Base-by-base conservation (phyloP, 2,113 vertebrate genomes). In the Ameiurus melas region DNA sequence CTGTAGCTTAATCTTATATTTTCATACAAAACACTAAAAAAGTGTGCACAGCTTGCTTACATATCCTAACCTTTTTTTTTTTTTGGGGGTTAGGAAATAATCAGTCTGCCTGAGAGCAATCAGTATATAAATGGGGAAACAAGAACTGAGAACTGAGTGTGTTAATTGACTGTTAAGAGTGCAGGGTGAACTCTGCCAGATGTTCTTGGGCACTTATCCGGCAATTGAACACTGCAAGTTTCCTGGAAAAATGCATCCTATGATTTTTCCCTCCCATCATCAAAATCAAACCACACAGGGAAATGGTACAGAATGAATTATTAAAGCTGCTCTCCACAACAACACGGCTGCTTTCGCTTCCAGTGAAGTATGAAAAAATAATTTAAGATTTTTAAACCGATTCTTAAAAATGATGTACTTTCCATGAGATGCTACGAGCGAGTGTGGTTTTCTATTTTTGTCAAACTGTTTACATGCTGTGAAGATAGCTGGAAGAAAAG, bases 151-250 rank as follows among this genome's bases (percentile, higher is more conserved):
- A 73, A 60, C 25, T 39, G 33, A 36, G 16, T 3, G 58, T 78
- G 86, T 64, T 88, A 88, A 88, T 82, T 33, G 86, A 55, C 86
- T 85, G 83, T 55, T 85, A 79, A 85, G 30, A 90, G 86, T 80
- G 86, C 89, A 51, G 77, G 33, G 75, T 85, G 89, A 90, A 90
- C 89, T 87, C 86, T 90, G 87, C 79, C 89, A 90, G 89, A 90
- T 90, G 89, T 90, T 88, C 86, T 85, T 60, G 47, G 80, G 86
- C 89, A 77, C 80, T 90, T 88, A 90, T 88, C 78, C 89, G 81
- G 83, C 89, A 88, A 90, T 86, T 88, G 81, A 88, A 60, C 86
- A 12, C 30, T 25, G 57, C 60, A 85, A 66, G 86, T 83, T 90
- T 90, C 89, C 89, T 78, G 89, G 84, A 90, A 90, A 90, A 88